Percentiles rank a stretch among this genome's conserved stretches.
Evolutionary conservation across 2,888 invertebrate genomes (phyloP).

Genomic region (Athalia cordata): DNA sequence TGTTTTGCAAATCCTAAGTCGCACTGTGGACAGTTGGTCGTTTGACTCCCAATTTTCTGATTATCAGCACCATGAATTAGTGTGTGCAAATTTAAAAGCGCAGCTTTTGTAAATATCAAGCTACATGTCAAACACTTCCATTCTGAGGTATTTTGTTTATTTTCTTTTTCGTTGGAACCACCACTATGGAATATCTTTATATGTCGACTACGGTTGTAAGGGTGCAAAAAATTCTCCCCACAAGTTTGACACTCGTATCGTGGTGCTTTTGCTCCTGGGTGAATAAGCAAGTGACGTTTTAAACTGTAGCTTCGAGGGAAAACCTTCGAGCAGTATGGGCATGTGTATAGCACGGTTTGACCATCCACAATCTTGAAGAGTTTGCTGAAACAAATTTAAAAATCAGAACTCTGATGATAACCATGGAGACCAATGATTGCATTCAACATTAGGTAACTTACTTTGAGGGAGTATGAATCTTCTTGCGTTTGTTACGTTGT

Average conservation of each 20-base stretch:
- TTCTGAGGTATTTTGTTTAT: slow-evolving; percentile 64
- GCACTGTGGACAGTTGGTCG: slow-evolving; percentile 65
- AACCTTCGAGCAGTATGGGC: slow-evolving; percentile 65
- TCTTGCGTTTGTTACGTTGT: slow-evolving; percentile 60
- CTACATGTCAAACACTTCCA: slow-evolving; percentile 72
- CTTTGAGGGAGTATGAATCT: slow-evolving; percentile 55
- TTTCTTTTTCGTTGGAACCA: slow-evolving; percentile 64
- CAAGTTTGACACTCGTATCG: slow-evolving; percentile 60
- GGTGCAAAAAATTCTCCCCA: slow-evolving; percentile 63
- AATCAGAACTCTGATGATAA: neutral
- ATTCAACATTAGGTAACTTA: slow-evolving; percentile 47
- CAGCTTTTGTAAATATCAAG: slow-evolving; percentile 71
- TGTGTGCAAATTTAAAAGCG: slow-evolving; percentile 75
- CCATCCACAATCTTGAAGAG: slow-evolving; percentile 61
- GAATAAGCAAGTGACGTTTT: slow-evolving; percentile 65
- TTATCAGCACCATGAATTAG: slow-evolving; percentile 74
- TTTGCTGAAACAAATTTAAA: slow-evolving; percentile 53
- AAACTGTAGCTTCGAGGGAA: slow-evolving; percentile 68
- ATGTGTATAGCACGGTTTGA: slow-evolving; percentile 59
- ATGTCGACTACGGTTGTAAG: slow-evolving; percentile 64
- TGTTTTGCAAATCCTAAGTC: slow-evolving; percentile 63
- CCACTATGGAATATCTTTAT: slow-evolving; percentile 63
- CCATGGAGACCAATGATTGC: neutral
- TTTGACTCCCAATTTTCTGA: slow-evolving; percentile 57
- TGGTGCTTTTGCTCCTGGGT: slow-evolving; percentile 60